A percentile compares a stretch with the other conserved stretches of the same genome.
These are phyloP conservation scores for Centropyge bicolor DNA, from an alignment of 2,797 vertebrate genomes.

Conservation along the genomic window DNA sequence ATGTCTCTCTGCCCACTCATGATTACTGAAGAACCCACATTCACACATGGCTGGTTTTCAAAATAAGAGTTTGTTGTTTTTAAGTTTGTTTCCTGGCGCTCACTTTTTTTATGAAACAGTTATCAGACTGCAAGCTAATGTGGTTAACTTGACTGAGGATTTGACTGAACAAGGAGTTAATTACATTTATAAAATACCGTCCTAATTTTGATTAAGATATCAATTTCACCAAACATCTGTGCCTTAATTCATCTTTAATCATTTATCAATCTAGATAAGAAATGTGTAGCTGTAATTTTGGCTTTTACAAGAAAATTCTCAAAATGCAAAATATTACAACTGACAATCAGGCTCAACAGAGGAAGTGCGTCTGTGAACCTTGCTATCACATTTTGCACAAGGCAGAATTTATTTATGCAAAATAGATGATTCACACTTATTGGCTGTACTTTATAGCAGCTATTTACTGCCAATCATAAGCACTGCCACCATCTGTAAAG, in stretches of 20 bases:
- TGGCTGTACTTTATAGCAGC: not conserved
- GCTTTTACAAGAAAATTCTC: not conserved
- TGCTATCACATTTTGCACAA: not conserved
- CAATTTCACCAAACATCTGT: not conserved
- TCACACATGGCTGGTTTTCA: not conserved
- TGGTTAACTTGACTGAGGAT: too few species aligned
- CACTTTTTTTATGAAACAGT: not conserved
- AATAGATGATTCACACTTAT: not conserved
- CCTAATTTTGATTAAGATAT: not conserved
- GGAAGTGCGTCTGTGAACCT: not conserved
- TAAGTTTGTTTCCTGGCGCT: not conserved
- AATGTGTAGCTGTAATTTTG: too few species aligned
- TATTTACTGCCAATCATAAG: not conserved
- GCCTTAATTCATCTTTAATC: not conserved
- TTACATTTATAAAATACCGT: not conserved
- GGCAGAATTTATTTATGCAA: not conserved
- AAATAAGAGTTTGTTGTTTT: not conserved
- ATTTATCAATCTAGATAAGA: not conserved
- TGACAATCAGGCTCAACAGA: not conserved
- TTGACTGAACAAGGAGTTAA: not conserved
- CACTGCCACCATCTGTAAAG: not conserved
- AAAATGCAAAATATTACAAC: not conserved
- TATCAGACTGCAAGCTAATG: too few species aligned
- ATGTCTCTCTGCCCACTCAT: conserved; percentile 7
- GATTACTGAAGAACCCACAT: not conserved